A percentile compares a stretch with the other conserved stretches of the same genome.
Evolutionary conservation across 2,113 vertebrate species (phyloP).

Genomic region (Toxostoma redivivum): DNA sequence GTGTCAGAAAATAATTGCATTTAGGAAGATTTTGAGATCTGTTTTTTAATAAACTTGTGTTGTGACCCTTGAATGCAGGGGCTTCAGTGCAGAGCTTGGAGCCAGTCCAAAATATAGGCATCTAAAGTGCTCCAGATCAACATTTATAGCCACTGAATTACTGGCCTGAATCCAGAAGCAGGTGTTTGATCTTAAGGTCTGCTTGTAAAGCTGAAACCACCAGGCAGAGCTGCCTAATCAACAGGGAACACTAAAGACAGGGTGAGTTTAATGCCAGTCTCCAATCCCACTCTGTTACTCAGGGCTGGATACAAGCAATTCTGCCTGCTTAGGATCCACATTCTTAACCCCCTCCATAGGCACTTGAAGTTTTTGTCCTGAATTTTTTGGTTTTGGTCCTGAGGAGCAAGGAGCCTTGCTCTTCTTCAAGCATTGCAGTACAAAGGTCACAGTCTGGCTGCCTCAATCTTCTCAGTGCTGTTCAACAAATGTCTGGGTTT

Average conservation of each 20-base stretch:
- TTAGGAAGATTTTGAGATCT: background rate
- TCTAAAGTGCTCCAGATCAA: background rate
- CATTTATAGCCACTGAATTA: background rate
- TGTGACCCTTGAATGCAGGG: background rate
- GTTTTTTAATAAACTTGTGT: background rate
- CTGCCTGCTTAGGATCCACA: background rate
- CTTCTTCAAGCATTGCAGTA: background rate
- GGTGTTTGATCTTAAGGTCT: conserved; percentile 35
- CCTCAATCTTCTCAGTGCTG: background rate
- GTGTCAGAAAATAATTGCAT: background rate
- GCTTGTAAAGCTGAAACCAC: conserved; percentile 7
- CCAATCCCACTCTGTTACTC: background rate
- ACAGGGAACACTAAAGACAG: background rate
- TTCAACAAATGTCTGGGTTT: background rate
- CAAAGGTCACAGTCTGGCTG: background rate
- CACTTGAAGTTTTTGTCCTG: background rate
- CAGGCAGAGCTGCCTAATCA: conserved; percentile 8
- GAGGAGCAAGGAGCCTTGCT: background rate
- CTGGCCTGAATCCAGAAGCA: conserved; percentile 25
- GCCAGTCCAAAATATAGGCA: background rate
- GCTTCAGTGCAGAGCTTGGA: background rate
- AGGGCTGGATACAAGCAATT: background rate
- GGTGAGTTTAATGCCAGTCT: conserved; percentile 4
- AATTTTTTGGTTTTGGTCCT: background rate
- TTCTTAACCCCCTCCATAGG: background rate